A percentile compares a stretch with the other conserved stretches of the same genome.
phyloP scores from a whole-genome alignment of 2,113 vertebrate genomes.

The Callipepla californica region DNA sequence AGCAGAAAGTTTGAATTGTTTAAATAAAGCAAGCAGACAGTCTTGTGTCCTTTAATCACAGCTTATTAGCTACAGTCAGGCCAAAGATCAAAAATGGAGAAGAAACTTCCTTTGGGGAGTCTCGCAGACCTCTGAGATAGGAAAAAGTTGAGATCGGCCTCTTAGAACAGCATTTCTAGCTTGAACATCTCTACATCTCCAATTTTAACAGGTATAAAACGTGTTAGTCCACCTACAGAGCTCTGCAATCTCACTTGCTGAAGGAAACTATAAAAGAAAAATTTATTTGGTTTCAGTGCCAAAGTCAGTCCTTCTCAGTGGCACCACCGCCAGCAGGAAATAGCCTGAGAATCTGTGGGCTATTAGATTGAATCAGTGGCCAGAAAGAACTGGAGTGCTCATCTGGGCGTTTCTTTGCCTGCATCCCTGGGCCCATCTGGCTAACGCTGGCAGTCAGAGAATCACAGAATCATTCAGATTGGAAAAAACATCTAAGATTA shows the following conservation, averaged over 20 bases:
- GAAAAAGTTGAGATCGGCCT: constrained; percentile 6
- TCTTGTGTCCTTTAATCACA: not conserved
- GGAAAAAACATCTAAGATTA: no score
- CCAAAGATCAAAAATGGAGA: not conserved
- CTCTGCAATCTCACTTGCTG: constrained; percentile 33
- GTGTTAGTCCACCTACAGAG: constrained; percentile 41
- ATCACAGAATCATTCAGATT: no score
- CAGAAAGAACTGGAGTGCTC: no score
- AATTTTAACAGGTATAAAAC: constrained; percentile 62
- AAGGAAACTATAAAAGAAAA: constrained; percentile 6
- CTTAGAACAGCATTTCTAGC: constrained; percentile 21
- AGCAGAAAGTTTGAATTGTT: not conserved
- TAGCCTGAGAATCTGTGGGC: not conserved
- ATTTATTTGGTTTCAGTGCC: not conserved
- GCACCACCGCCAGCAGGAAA: constrained; percentile 11
- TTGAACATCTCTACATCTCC: not conserved
- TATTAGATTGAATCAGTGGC: not conserved
- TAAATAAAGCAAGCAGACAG: not conserved
- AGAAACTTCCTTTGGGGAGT: not conserved
- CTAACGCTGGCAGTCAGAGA: no score
- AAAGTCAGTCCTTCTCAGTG: not conserved
- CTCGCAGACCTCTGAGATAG: not conserved
- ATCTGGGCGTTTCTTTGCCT: no score
- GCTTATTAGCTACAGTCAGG: not conserved
- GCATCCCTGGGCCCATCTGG: no score